phyloP scores from a whole-genome alignment of 2,888 invertebrate species.

The Diabrotica balteata region DNA sequence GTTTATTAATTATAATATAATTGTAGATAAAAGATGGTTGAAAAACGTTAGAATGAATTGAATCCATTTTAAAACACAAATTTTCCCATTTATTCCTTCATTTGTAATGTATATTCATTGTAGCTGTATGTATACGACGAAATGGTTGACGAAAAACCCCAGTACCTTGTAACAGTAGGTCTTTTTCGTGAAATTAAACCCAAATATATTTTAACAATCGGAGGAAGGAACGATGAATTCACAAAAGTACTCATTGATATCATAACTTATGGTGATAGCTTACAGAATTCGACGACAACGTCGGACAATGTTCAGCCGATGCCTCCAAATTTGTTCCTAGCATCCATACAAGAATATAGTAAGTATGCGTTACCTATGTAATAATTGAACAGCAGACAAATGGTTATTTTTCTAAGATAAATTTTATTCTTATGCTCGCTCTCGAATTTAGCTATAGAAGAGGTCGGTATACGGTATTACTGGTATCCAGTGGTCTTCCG shows the following conservation, averaged over 20 bases:
- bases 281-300: conserved; percentile 38
- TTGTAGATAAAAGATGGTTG: too few relatives aligned
- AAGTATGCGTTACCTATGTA: conserved; percentile 44
- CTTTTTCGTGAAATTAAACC: conserved; percentile 70
- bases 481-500: too few relatives aligned
- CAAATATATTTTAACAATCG: conserved; percentile 64
- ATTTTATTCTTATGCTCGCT: too few relatives aligned
- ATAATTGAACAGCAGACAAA: too few relatives aligned
- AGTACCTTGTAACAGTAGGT: conserved; percentile 67
- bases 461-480: too few relatives aligned
- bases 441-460: too few relatives aligned
- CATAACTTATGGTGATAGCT: conserved; percentile 34
- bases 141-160: conserved; percentile 69
- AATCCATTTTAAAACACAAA: too few relatives aligned
- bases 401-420: neutral
- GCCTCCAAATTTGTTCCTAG: conserved; percentile 64
- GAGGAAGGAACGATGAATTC: conserved; percentile 64
- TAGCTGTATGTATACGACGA: conserved; percentile 74
- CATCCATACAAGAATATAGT: conserved; percentile 69
- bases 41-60: too few relatives aligned
- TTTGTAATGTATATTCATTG: conserved; percentile 16
- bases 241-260: conserved; percentile 50
- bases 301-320: conserved; percentile 48
- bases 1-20: too few relatives aligned
- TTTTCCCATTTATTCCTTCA: too few relatives aligned